phyloP scores from a whole-genome alignment of 1,140 invertebrate species.

The Drosophila repleta region DNA sequence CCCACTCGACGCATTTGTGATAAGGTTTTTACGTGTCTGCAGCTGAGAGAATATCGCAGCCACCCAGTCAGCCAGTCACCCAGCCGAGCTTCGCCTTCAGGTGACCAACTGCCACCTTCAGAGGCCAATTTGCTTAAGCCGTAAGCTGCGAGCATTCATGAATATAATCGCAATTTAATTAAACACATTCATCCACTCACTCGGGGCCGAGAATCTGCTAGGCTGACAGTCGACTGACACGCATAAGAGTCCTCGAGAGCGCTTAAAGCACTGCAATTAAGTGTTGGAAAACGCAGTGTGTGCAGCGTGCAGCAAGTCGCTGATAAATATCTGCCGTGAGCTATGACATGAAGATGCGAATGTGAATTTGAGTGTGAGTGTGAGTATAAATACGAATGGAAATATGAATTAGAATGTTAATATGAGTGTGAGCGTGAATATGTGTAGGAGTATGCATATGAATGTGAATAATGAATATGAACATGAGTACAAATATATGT shows the following conservation, averaged over 20 bases:
- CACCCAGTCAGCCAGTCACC: background rate
- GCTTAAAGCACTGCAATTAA: background rate
- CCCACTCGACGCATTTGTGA: constrained; percentile 45
- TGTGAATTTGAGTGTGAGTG: background rate
- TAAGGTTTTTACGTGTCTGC: constrained; percentile 76
- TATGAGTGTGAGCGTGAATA: constrained; percentile 1
- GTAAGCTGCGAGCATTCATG: constrained; percentile 1
- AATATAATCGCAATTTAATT: constrained; percentile 42
- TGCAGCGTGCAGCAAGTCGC: background rate
- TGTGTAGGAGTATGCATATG: background rate
- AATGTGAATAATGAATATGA: constrained; percentile 1
- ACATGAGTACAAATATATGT: background rate
- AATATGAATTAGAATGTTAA: background rate
- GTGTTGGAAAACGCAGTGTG: background rate
- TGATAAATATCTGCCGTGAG: background rate
- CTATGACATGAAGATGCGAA: background rate
- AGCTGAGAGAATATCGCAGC: constrained; percentile 43
- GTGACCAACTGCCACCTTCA: background rate
- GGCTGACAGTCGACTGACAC: background rate
- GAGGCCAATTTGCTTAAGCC: background rate
- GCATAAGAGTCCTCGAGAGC: background rate
- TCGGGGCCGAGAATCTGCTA: background rate
- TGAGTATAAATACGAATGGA: background rate
- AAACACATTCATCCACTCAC: constrained; percentile 38
- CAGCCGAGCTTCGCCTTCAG: constrained; percentile 5